Conservation (phyloP, 2,113 vertebrate species). For the Ammodytes marinus region DNA sequence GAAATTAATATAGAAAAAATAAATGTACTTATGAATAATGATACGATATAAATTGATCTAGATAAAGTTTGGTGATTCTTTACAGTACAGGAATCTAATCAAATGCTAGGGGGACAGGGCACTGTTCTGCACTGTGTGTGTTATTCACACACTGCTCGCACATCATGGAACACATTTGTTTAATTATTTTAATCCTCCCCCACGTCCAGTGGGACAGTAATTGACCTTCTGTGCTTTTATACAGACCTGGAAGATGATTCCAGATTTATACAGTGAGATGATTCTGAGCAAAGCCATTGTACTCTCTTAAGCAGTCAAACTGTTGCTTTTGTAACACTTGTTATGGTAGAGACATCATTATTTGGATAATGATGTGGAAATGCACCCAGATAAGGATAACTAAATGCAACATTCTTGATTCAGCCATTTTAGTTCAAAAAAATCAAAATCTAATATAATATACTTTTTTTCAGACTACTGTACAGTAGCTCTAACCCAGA, state of each 20-base stretch:
- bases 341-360: not conserved
- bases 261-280: not conserved
- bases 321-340: not conserved
- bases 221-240: slow-evolving; percentile 50
- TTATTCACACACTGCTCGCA: slow-evolving; percentile 22
- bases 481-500: not conserved
- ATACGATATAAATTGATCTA: not conserved
- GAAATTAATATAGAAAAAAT: not conserved
- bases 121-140: not conserved
- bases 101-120: not conserved
- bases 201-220: slow-evolving; percentile 24
- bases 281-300: not conserved
- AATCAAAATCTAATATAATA: no score
- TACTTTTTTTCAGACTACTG: no score
- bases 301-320: not conserved
- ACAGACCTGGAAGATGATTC: slow-evolving; percentile 19
- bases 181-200: slow-evolving; percentile 55
- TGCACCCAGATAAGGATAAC: not conserved
- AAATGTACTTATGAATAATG: not conserved
- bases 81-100: not conserved
- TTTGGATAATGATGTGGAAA: not conserved
- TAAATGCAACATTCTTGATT: not conserved
- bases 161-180: slow-evolving; percentile 22
- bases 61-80: not conserved
- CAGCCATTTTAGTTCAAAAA: not conserved